Evolutionary conservation across 1,140 invertebrate genomes (phyloP), one percentile per base, ranked within the genome.

Genomic region (Dryas iulia): DNA sequence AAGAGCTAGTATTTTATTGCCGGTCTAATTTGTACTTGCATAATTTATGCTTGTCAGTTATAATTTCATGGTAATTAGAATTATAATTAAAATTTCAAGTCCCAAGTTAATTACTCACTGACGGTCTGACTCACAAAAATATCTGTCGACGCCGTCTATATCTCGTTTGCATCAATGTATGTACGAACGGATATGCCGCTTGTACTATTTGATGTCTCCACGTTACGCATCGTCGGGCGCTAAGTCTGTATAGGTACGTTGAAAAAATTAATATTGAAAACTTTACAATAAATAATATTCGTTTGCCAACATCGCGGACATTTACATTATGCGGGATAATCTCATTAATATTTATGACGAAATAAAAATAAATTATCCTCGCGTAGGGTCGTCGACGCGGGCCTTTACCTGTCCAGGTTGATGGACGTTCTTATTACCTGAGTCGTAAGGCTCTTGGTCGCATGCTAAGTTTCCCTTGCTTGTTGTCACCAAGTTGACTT

Each of bases 271-370:
- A 82, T 80, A 79, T 77, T 73, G 73, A 77, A 82, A 79, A 82
- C 73, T 81, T 82, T 75, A 84, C 74, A 81, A 80, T 78, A 79
- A 80, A 80, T 78, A 80, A 81, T 81, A 83, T 82, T 77, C 77
- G 74, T 83, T 82, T 79, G 77, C 76, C 79, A 77, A 82, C 79
- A 79, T 80, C 73, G 79, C 80, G 75, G 72, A 79, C 81, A 82
- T 83, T 82, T 81, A 80, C 79, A 82, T 83, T 85, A 82, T 83
- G 81, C 79, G 81, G 81, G 79, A 83, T 81, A 81, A 82, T 82
- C 79, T 83, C 83, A 85, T 85, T 83, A 85, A 85, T 85, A 85
- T 85, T 85, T 85, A 85, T 85, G 75, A 78, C 71, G 78, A 79
- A 83, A 85, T 85, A 85, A 85, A 81, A 83, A 85, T 83, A 85